These are phyloP conservation scores for Pristionchus exspectatus DNA, from an alignment of 2,888 invertebrate genomes.

Conservation along the genomic window DNA sequence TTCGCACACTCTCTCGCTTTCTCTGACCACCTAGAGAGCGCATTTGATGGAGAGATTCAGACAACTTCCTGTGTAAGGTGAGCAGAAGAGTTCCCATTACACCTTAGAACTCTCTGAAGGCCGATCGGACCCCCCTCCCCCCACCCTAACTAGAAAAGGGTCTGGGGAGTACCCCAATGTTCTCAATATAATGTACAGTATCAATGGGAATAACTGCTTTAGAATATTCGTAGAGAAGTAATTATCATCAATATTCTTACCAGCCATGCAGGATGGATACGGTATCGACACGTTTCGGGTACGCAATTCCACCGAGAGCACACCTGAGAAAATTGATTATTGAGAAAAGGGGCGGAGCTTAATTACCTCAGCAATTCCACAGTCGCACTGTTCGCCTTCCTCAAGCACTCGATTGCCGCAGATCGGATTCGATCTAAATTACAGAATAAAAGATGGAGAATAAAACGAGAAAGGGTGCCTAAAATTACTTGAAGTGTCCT, in stretches of 20 bases:
- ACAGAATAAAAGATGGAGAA: neutral
- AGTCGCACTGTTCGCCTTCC: constrained; percentile 75
- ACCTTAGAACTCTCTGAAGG: neutral
- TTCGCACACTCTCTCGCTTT: neutral
- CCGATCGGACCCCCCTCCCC: neutral
- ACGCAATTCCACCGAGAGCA: constrained; percentile 66
- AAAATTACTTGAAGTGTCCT: neutral
- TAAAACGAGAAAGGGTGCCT: neutral
- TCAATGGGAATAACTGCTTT: too few species aligned
- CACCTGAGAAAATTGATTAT: constrained; percentile 15
- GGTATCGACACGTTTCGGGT: constrained; percentile 67
- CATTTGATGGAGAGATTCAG: neutral
- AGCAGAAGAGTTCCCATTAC: constrained; percentile 13
- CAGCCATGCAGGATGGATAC: constrained; percentile 64
- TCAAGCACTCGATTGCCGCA: constrained; percentile 75
- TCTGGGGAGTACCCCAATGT: neutral
- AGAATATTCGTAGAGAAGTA: too few species aligned
- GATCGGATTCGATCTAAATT: constrained; percentile 65
- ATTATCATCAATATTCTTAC: constrained; percentile 57
- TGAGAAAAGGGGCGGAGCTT: neutral
- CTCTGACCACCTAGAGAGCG: neutral
- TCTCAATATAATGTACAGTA: too few species aligned
- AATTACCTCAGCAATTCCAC: constrained; percentile 66
- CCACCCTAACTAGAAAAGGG: neutral
- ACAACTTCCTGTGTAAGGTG: neutral